These are phyloP conservation scores for Trachymyrmex septentrionalis DNA, from an alignment of 1,140 invertebrate species.

Conservation along the genomic window DNA sequence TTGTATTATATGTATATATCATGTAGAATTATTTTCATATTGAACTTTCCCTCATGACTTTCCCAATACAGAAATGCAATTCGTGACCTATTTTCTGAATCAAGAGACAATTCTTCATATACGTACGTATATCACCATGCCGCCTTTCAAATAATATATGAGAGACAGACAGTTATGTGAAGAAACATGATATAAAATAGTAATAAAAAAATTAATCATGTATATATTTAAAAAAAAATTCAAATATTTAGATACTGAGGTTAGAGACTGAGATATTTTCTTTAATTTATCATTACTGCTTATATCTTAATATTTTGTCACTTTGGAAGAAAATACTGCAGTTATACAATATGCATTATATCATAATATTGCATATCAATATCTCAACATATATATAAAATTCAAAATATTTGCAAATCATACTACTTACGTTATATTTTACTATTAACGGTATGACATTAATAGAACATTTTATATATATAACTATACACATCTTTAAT, in stretches of 20 bases:
- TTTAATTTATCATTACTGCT: not conserved
- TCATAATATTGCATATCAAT: not conserved
- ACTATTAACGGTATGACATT: not conserved
- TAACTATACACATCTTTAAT: not conserved
- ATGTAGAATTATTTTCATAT: slow-evolving; percentile 23
- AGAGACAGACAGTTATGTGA: not conserved
- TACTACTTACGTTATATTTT: not conserved
- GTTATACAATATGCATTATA: not conserved
- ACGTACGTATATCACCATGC: not conserved
- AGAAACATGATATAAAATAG: not conserved
- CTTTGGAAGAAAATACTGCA: not conserved
- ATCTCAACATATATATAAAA: too few relatives aligned
- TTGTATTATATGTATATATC: slow-evolving; percentile 29
- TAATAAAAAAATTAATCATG: not conserved
- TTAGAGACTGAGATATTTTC: not conserved
- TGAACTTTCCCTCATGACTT: not conserved
- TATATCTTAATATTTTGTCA: not conserved
- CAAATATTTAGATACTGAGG: not conserved
- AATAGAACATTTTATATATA: not conserved
- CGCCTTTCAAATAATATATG: not conserved
- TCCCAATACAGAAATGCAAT: not conserved
- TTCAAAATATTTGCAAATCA: not conserved
- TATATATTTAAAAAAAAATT: not conserved
- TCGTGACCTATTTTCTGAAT: not conserved
- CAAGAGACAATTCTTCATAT: not conserved